Conservation (phyloP, 1,140 invertebrate genomes). For the Brachionus plicatilis region DNA sequence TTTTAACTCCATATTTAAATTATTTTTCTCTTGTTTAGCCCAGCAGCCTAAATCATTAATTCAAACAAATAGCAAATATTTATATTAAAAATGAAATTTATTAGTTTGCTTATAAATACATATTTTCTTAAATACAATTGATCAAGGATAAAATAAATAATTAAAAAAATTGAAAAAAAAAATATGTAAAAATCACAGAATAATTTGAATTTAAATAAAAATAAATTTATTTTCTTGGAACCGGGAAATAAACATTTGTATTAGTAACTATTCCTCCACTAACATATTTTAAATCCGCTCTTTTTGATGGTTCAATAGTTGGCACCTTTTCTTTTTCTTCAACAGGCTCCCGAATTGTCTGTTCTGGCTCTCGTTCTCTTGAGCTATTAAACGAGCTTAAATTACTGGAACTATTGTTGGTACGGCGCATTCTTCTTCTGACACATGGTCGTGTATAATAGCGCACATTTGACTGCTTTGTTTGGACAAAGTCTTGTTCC, state of each 20-base stretch:
- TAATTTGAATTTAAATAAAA: not conserved
- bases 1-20: no score
- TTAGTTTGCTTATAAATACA: not conserved
- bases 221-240: not conserved
- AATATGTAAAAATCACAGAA: not conserved
- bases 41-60: no score
- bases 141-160: not conserved
- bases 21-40: no score
- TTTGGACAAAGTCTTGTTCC: not conserved
- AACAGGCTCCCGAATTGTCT: not conserved
- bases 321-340: not conserved
- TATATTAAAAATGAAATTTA: not conserved
- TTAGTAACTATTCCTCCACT: not conserved
- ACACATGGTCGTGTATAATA: not conserved
- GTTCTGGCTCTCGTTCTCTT: not conserved
- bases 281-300: constrained; percentile 10
- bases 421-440: not conserved
- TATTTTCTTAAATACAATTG: not conserved
- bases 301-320: not conserved
- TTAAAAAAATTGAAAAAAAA: not conserved
- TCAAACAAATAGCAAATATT: not conserved
- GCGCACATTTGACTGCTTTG: not conserved
- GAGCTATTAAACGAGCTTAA: not conserved
- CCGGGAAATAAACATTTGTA: not conserved
- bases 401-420: not conserved